Conservation (phyloP, 2,113 vertebrate species). For the Puma concolor region DNA sequence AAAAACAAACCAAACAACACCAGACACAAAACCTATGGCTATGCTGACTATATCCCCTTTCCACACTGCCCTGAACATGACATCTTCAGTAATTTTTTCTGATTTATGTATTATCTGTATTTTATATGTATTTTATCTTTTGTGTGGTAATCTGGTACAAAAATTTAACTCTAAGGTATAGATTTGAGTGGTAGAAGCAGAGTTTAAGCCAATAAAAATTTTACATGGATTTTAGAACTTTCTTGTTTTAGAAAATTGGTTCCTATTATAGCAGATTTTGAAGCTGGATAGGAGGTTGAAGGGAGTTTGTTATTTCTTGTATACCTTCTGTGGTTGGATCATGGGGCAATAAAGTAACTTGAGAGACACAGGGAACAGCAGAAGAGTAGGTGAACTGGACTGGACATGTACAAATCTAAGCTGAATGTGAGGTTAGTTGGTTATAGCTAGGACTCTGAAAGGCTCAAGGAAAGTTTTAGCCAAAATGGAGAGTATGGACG, state of each 20-base stretch:
- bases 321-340: background rate
- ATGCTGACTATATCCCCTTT: background rate
- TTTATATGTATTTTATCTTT: background rate
- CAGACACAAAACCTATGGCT: background rate
- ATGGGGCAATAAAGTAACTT: background rate
- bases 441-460: background rate
- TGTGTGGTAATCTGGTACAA: background rate
- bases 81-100: background rate
- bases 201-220: slow-evolving; percentile 21
- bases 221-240: background rate
- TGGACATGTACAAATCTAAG: background rate
- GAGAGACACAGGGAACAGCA: background rate
- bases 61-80: background rate
- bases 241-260: slow-evolving; percentile 47
- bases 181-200: slow-evolving; percentile 18
- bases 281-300: background rate
- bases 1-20: slow-evolving; percentile 6
- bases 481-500: background rate
- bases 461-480: background rate
- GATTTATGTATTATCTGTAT: background rate
- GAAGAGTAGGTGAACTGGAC: background rate
- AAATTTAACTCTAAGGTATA: slow-evolving; percentile 37
- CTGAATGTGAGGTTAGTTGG: background rate
- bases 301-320: background rate
- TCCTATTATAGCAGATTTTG: slow-evolving; percentile 10